Evolutionary conservation across 2,888 invertebrate genomes (phyloP), one percentile per base, ranked within the genome.

Genomic region (Macrophya annulata): DNA sequence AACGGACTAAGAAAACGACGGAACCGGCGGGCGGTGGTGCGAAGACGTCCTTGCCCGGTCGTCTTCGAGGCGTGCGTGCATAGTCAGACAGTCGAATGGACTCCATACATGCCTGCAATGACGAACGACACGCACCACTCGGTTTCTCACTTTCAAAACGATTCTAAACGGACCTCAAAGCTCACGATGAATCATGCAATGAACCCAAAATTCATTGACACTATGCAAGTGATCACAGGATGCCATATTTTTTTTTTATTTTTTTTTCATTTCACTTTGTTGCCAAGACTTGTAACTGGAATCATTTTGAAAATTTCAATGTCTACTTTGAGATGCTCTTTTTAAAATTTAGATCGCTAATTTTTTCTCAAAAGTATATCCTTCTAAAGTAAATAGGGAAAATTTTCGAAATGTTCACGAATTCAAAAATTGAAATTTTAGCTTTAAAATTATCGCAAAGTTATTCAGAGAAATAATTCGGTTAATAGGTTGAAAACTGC

Each of bases 11-110:
- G 71, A 71, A 71, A 40, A 40, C 71, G 15, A 15, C 71, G 3
- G n/a, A 9, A 17, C 25, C 25, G 40, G 17, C 71, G 40, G 40
- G 48, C 48, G 25, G 76, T 76, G 48, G 76, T 76, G 45, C 45
- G 48, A 48, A 76, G 15, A 76, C 76, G 76, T 48, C 76, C 76
- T 76, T 76, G 76, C 76, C 31, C 48, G 71, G 40, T n/a, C 71
- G 71, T 31, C 71, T 40, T n/a, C 71, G 21, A 45, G 48, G 76
- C 76, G n/a, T 76, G 76, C 76, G 76, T 76, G 76, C 45, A 17
- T 17, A 71, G 76, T 76, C 48, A 12, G 48, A 76, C 48, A 51
- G 76, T 76, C 48, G 51, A 45, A 76, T 43, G 45, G 21, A 21
- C 76, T 25, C 40, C 12, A 31, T 31, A 37, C 48, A 25, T 76